These are phyloP conservation scores for Punctoribates punctum DNA, from an alignment of 2,888 invertebrate species.

Conservation along the genomic window DNA sequence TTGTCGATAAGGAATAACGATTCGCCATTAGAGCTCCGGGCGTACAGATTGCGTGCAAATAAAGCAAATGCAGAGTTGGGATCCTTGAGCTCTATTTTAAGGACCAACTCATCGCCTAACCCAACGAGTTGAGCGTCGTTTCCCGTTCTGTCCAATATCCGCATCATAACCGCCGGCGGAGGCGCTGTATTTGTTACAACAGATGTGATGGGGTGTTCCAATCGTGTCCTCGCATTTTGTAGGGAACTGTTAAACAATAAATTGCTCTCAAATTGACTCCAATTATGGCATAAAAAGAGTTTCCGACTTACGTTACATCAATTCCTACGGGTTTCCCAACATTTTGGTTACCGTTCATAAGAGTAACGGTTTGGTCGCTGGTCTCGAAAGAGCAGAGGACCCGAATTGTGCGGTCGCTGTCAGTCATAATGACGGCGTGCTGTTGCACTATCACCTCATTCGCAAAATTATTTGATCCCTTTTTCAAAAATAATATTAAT, in stretches of 20 bases:
- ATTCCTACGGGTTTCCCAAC: conserved; percentile 51
- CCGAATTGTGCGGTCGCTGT: conserved; percentile 55
- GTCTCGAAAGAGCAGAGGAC: conserved; percentile 57
- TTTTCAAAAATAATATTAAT: no score
- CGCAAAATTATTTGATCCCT: conserved; percentile 54
- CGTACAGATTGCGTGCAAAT: conserved; percentile 56
- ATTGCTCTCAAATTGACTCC: background rate
- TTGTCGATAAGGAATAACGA: conserved; percentile 55
- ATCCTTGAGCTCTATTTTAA: conserved; percentile 55
- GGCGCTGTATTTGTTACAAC: conserved; percentile 57
- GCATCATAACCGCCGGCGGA: conserved; percentile 56
- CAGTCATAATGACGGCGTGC: conserved; percentile 57
- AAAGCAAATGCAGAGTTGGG: conserved; percentile 54
- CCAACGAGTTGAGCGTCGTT: conserved; percentile 55
- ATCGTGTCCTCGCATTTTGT: conserved; percentile 50
- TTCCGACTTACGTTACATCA: conserved; percentile 53
- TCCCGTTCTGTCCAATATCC: conserved; percentile 54
- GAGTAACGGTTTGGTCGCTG: conserved; percentile 55
- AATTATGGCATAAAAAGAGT: background rate
- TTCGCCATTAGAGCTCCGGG: conserved; percentile 56
- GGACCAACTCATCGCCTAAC: conserved; percentile 55
- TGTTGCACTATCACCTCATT: conserved; percentile 57
- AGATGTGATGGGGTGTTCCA: conserved; percentile 54
- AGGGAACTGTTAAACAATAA: conserved; percentile 33
- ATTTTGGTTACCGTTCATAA: conserved; percentile 48